A percentile compares a stretch with the other conserved stretches of the same genome.
Conservation (phyloP, 2,113 vertebrate genomes). For the Pollachius pollachius region DNA sequence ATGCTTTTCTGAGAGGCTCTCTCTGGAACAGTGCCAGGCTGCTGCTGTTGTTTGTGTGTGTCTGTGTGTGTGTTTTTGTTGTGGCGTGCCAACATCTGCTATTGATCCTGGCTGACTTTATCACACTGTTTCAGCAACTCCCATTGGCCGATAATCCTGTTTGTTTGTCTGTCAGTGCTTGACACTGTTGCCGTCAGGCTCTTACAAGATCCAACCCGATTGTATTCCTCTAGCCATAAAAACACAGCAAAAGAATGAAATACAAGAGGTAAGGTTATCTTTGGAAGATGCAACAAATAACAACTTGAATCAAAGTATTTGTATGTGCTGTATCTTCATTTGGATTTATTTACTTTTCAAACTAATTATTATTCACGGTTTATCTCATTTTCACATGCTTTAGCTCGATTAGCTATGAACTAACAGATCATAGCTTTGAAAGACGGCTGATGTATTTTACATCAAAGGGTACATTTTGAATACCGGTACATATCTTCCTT, state of each 20-base stretch:
- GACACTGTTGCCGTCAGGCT: background rate
- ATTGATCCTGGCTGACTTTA: background rate
- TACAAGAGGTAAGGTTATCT: too few relatives aligned
- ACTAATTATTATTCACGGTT: too few relatives aligned
- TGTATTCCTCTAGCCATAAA: background rate
- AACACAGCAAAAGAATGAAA: background rate
- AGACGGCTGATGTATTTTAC: too few relatives aligned
- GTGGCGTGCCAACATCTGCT: background rate
- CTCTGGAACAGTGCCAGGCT: constrained; percentile 1
- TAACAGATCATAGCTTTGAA: too few relatives aligned
- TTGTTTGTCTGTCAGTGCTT: background rate
- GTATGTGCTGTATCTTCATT: too few relatives aligned
- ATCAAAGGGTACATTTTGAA: too few relatives aligned
- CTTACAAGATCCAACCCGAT: background rate
- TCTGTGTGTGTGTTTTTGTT: background rate
- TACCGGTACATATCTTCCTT: too few relatives aligned
- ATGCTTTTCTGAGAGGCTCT: background rate
- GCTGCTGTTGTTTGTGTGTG: background rate
- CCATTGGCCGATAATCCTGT: background rate
- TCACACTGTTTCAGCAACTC: background rate
- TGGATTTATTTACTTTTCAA: too few relatives aligned
- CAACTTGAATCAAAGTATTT: too few relatives aligned
- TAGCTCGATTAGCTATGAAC: too few relatives aligned
- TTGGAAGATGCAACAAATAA: too few relatives aligned
- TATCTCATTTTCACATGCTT: too few relatives aligned